These are phyloP conservation scores for Stegodyphus mimosarum DNA, from an alignment of 1,140 invertebrate genomes.

Conservation along the genomic window DNA sequence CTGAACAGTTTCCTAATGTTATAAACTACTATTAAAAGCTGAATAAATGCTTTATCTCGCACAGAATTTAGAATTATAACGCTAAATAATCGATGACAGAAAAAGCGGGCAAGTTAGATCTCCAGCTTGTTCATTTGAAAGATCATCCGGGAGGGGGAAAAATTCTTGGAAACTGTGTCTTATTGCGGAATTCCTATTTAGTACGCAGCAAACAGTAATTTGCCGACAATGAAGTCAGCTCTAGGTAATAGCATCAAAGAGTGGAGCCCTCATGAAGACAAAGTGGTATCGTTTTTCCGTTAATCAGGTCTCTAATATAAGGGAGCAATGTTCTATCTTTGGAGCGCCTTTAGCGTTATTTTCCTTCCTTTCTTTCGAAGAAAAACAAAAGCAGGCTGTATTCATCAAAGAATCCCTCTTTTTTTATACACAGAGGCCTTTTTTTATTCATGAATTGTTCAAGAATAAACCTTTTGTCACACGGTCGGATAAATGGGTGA, in stretches of 20 bases:
- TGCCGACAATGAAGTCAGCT: not conserved
- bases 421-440: not conserved
- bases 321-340: not conserved
- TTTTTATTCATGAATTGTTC: too few relatives aligned
- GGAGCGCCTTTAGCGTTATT: not conserved
- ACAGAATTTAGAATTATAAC: not conserved
- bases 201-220: not conserved
- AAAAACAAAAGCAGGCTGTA: not conserved
- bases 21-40: not conserved
- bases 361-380: not conserved
- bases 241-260: constrained; percentile 2
- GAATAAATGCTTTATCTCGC: not conserved
- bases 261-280: constrained; percentile 9
- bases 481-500: too few relatives aligned
- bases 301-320: constrained; percentile 3
- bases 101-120: too few relatives aligned
- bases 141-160: not conserved
- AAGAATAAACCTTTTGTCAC: too few relatives aligned
- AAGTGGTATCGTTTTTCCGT: constrained; percentile 27
- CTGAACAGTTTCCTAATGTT: not conserved
- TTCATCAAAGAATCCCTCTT: constrained; percentile 2
- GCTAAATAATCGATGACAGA: too few relatives aligned
- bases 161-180: not conserved
- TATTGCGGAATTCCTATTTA: not conserved
- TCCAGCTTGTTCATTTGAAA: not conserved